Percentiles rank a stretch among this genome's conserved stretches.
phyloP scores from a whole-genome alignment of 1,140 invertebrate species.

The Batillaria attramentaria region DNA sequence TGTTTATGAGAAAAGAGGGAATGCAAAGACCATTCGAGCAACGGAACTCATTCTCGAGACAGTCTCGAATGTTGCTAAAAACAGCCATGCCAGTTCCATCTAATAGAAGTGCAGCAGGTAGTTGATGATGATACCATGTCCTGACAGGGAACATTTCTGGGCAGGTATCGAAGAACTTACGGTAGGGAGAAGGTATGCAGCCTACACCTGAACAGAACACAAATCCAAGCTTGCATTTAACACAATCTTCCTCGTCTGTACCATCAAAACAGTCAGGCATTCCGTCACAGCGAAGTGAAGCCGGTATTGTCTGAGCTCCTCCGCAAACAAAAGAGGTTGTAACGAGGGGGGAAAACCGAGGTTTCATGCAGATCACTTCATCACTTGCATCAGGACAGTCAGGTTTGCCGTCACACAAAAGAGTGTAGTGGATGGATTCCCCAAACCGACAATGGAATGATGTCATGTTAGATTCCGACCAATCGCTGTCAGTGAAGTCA shows the following conservation, averaged over 20 bases:
- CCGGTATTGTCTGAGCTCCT: conserved; percentile 10
- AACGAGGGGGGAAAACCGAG: conserved; percentile 14
- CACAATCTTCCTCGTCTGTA: conserved; percentile 35
- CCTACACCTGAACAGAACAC: neutral
- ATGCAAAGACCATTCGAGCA: conserved; percentile 24
- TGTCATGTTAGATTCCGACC: neutral
- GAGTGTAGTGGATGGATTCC: conserved; percentile 5
- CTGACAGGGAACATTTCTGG: neutral
- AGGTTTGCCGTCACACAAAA: conserved; percentile 36
- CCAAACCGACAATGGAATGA: conserved; percentile 9
- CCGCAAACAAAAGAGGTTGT: conserved; percentile 28
- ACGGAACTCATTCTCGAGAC: neutral
- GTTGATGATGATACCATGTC: neutral
- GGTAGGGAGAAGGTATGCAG: neutral
- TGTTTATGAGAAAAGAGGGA: conserved; percentile 28
- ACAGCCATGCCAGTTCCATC: conserved; percentile 32
- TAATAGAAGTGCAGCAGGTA: conserved; percentile 5
- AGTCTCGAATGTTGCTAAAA: neutral
- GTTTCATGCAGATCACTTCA: conserved; percentile 15
- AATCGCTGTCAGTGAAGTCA: no score
- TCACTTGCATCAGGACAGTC: conserved; percentile 33
- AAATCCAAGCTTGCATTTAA: neutral
- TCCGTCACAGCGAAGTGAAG: conserved; percentile 19
- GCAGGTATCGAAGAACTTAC: neutral
- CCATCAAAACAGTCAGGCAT: conserved; percentile 31